Evolutionary conservation across 2,888 invertebrate species (phyloP).

Genomic region (Torymus texanus): DNA sequence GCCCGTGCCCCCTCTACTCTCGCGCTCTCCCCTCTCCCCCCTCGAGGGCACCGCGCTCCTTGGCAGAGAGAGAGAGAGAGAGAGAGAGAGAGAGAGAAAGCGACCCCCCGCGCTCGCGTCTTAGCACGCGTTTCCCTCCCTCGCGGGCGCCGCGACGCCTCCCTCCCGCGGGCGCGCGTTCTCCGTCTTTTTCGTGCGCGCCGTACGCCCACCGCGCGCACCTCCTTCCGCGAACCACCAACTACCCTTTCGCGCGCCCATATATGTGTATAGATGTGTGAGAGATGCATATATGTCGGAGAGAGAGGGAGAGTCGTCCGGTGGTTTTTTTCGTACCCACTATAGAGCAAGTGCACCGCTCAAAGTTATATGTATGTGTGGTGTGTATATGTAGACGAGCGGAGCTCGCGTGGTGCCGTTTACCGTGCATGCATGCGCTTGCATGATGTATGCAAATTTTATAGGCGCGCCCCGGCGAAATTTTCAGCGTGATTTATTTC

Average conservation of each 20-base stretch:
- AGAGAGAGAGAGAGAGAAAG: too few relatives aligned
- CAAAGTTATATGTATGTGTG: background rate
- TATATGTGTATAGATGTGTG: conserved; percentile 23
- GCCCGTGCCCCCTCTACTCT: conserved; percentile 55
- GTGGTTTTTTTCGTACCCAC: too few relatives aligned
- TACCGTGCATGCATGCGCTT: conserved; percentile 27
- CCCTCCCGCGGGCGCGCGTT: conserved; percentile 46
- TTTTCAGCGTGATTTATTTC: conserved; percentile 29
- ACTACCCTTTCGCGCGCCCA: conserved; percentile 61
- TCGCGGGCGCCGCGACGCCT: conserved; percentile 40
- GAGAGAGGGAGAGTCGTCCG: background rate
- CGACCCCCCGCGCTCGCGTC: conserved; percentile 13
- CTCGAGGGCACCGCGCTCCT: background rate
- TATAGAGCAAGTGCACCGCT: too few relatives aligned
- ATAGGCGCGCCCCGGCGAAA: conserved; percentile 21
- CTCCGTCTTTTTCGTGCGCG: conserved; percentile 42
- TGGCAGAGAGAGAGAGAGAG: too few relatives aligned
- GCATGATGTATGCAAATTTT: conserved; percentile 43
- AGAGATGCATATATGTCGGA: background rate
- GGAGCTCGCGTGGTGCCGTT: conserved; percentile 26
- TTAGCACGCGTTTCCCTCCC: conserved; percentile 45
- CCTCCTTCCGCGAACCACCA: conserved; percentile 63
- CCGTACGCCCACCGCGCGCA: conserved; percentile 57
- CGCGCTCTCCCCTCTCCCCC: conserved; percentile 33
- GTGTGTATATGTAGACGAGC: background rate